phyloP scores from a whole-genome alignment of 2,113 vertebrate species.

The Nanorana parkeri region DNA sequence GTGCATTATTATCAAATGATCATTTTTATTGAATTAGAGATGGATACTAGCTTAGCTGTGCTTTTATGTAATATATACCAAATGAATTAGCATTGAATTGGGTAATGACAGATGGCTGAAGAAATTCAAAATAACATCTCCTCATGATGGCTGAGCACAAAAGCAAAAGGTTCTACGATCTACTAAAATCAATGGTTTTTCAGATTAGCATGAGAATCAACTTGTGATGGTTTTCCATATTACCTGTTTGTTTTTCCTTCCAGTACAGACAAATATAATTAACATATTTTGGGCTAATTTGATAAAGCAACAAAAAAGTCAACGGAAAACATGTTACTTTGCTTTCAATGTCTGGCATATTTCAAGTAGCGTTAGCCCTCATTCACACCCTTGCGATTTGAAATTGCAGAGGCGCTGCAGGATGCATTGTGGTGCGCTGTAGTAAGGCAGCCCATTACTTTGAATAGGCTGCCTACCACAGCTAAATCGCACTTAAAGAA shows the following conservation, averaged over 20 bases:
- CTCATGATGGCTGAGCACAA: conserved; percentile 50
- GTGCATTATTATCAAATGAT: conserved; percentile 63
- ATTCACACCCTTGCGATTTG: too few relatives aligned
- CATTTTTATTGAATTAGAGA: conserved; percentile 62
- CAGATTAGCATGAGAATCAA: conserved; percentile 19
- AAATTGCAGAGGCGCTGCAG: too few relatives aligned
- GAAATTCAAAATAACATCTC: conserved; percentile 43
- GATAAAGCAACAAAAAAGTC: not conserved
- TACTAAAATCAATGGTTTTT: conserved; percentile 37
- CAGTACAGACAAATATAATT: not conserved
- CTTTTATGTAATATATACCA: conserved; percentile 58
- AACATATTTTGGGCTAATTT: not conserved
- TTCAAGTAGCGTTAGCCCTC: too few relatives aligned
- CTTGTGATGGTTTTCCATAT: not conserved
- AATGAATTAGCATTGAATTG: conserved; percentile 54
- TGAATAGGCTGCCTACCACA: too few relatives aligned
- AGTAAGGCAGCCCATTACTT: too few relatives aligned
- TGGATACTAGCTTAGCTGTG: conserved; percentile 63
- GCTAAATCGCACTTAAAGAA: too few relatives aligned
- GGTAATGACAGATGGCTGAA: conserved; percentile 56
- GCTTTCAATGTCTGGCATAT: not conserved
- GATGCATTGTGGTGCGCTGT: too few relatives aligned
- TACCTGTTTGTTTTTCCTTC: not conserved
- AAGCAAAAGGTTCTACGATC: conserved; percentile 38
- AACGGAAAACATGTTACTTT: not conserved